These are phyloP conservation scores for Phenganax marumi DNA, from an alignment of 92 coral and sea anemone species.

Conservation along the genomic window DNA sequence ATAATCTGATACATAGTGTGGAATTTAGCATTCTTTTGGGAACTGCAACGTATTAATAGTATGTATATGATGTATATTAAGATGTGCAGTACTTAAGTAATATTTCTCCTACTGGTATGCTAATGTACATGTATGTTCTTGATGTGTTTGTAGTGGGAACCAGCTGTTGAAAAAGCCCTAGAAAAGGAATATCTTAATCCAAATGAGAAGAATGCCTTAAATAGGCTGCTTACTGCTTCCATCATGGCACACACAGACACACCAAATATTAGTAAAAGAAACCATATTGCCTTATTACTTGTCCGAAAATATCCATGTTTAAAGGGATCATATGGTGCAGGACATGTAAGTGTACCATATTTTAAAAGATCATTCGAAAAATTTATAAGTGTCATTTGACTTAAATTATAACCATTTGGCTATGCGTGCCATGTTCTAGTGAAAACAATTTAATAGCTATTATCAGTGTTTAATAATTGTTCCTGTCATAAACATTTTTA, in stretches of 20 bases:
- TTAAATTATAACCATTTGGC: too few species aligned
- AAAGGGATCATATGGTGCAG: background rate
- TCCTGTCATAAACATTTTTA: too few species aligned
- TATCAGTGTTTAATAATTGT: background rate
- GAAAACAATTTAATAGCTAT: too few species aligned
- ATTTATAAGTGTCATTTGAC: too few species aligned
- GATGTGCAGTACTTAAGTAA: background rate
- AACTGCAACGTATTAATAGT: background rate
- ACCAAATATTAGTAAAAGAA: background rate
- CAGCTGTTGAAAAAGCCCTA: conserved; percentile 6
- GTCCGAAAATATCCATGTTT: background rate
- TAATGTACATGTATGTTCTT: background rate
- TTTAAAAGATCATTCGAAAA: too few species aligned
- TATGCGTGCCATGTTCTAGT: too few species aligned
- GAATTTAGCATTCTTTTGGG: background rate
- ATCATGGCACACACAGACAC: conserved; percentile 31
- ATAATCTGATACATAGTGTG: background rate
- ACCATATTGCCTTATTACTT: background rate
- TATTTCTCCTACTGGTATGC: background rate
- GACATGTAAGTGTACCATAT: background rate
- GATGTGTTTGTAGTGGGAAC: conserved; percentile 38
- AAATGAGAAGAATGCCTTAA: conserved; percentile 1
- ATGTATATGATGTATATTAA: background rate
- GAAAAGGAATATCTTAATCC: background rate
- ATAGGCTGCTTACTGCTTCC: background rate